Base-by-base conservation (phyloP, 2,797 vertebrate genomes). In the Sebastes kiyomatsui region DNA sequence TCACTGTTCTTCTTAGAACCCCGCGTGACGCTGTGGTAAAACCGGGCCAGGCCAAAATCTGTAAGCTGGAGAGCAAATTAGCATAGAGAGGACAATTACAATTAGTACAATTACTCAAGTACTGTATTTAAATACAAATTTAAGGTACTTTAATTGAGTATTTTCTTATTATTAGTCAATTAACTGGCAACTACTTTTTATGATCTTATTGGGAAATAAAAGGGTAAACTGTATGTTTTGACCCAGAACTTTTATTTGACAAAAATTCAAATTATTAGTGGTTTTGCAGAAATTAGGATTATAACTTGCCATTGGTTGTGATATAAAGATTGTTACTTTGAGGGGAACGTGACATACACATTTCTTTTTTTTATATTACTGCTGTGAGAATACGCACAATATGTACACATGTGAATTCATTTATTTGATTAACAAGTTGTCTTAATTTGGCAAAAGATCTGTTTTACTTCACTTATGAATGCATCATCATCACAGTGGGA, bases 41-140 rank as follows among this genome's bases (percentile, higher is more conserved):
- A 14, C 75, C 68, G 93, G 8, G 96, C 83, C 13, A 96, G 87
- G 71, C 96, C 96, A 27, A 96, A 96, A 80, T 96, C 95, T 80
- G 95, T 94, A 6, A 96, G 88, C 96, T 96, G 71, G 7, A 46
- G 1, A 33, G 11, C 22, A 18, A 22, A 28, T 22, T 2, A 28
- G 5, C 16, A 61, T 3, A 25, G 7, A 25, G 22, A 76, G 54
- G 22, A 55, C 5, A 22, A 22, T 22, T 38, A 38, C 35, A 38
- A 38, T 38, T 38, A 38, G 49, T 20, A 52, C 49, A 52, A 20
- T 52, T 49, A 49, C 38, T 42, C 38, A 42, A 42, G 38, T 16
- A 42, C 16, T 46, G 6, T 46, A 46, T 7, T 52, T 52, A 52
- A 52, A n/a, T 52, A 52, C 0, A n/a, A 20, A 7, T n/a, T 2